These are phyloP conservation scores for Balanococcus diminutus DNA, from an alignment of 2,888 invertebrate species.

Conservation along the genomic window DNA sequence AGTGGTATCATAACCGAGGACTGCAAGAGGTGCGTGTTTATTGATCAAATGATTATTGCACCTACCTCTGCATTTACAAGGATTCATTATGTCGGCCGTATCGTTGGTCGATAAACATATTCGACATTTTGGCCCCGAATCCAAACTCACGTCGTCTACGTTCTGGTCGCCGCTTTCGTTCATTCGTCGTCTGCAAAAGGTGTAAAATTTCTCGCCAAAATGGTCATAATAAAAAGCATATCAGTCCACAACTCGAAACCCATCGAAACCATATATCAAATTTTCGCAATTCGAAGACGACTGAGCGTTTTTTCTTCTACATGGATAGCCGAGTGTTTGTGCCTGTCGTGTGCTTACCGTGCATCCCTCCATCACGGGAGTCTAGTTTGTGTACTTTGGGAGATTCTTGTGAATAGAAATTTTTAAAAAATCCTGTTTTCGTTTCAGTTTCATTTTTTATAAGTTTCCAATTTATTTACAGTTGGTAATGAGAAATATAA, in stretches of 20 bases:
- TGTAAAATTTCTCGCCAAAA: not conserved
- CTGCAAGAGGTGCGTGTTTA: no score
- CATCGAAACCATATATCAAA: not conserved
- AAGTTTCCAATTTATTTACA: no score
- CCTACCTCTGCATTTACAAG: constrained; percentile 45
- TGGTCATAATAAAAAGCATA: not conserved
- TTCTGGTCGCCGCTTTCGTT: not conserved
- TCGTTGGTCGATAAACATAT: constrained; percentile 31
- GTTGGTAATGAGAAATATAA: no score
- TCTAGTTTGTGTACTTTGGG: no score
- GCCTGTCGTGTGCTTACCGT: no score
- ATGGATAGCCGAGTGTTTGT: no score
- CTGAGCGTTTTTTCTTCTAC: not conserved
- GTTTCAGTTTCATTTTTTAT: no score
- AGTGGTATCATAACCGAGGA: no score
- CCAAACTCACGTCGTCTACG: not conserved
- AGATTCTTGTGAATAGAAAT: no score
- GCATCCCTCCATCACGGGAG: no score
- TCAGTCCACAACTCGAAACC: no score
- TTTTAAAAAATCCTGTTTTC: no score
- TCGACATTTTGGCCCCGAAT: constrained; percentile 36
- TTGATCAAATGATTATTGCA: not conserved
- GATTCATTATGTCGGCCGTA: not conserved
- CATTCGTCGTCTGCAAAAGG: not conserved
- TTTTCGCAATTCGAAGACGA: not conserved